phyloP scores from a whole-genome alignment of 2,888 invertebrate genomes.

The Esperia sulphurella region DNA sequence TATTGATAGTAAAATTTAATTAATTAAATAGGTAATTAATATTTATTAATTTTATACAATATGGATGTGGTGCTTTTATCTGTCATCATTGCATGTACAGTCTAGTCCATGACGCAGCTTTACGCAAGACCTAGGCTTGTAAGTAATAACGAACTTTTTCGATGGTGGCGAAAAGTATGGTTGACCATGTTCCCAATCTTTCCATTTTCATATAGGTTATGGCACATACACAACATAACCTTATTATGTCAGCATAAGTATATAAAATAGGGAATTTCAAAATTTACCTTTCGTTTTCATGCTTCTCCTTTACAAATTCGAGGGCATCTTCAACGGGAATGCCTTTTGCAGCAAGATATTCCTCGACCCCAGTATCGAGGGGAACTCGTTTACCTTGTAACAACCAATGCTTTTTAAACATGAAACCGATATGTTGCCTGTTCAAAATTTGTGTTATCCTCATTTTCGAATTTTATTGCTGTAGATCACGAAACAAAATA shows the following conservation, averaged over 20 bases:
- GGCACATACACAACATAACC: neutral
- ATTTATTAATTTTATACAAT: no score
- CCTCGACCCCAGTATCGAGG: slow-evolving; percentile 75
- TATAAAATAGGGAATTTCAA: neutral
- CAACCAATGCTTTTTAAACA: slow-evolving; percentile 86
- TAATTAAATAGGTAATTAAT: no score
- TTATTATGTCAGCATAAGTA: neutral
- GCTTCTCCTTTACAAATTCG: slow-evolving; percentile 75
- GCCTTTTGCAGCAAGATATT: slow-evolving; percentile 75
- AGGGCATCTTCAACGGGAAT: slow-evolving; percentile 81
- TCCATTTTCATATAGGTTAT: no score
- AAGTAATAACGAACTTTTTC: no score
- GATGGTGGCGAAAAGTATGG: no score
- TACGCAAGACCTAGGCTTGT: no score
- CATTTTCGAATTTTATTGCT: slow-evolving; percentile 71
- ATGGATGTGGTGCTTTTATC: no score
- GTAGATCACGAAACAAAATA: no score
- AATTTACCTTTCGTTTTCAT: slow-evolving; percentile 42
- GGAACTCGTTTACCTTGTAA: slow-evolving; percentile 81
- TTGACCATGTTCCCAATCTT: no score
- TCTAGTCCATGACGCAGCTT: no score
- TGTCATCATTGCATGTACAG: no score
- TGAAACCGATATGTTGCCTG: slow-evolving; percentile 85
- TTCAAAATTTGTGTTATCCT: slow-evolving; percentile 80
- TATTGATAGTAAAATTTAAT: no score